Evolutionary conservation across 2,113 vertebrate species (phyloP).

Genomic region (Haemorhous mexicanus): DNA sequence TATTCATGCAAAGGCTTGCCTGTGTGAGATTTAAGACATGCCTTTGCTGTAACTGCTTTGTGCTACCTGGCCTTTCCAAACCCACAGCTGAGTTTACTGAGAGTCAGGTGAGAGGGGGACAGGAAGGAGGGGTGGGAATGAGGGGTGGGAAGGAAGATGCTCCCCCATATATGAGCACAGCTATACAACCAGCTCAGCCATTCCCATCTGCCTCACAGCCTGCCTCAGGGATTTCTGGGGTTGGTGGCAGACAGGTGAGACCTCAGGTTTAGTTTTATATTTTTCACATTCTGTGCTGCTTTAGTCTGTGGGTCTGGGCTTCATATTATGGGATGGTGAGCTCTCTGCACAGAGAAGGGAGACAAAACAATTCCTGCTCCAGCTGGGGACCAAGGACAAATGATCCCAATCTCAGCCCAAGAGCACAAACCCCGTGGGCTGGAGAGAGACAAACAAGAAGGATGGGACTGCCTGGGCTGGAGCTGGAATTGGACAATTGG

Average conservation of each 20-base stretch:
- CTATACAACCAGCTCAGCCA: neutral
- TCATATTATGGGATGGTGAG: neutral
- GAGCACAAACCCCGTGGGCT: neutral
- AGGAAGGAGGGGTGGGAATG: neutral
- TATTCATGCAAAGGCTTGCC: neutral
- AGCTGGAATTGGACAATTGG: neutral
- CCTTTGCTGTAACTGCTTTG: neutral
- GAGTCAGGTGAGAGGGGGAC: neutral
- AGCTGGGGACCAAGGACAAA: neutral
- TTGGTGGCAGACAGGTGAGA: neutral
- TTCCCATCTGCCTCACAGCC: neutral
- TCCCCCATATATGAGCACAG: neutral
- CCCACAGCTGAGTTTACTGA: neutral
- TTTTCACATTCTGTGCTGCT: neutral
- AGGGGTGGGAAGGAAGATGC: neutral
- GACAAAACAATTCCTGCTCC: neutral
- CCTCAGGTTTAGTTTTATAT: neutral
- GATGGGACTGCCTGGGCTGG: fast-evolving
- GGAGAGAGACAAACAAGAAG: neutral
- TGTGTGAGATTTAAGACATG: neutral
- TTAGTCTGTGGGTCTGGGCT: neutral
- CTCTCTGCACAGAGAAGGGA: neutral
- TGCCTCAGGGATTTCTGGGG: neutral
- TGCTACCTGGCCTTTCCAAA: neutral
- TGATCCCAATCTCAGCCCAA: neutral